A percentile compares a stretch with the other conserved stretches of the same genome.
Evolutionary conservation across 2,797 vertebrate genomes (phyloP).

Genomic region (Hybognathus amarus): DNA sequence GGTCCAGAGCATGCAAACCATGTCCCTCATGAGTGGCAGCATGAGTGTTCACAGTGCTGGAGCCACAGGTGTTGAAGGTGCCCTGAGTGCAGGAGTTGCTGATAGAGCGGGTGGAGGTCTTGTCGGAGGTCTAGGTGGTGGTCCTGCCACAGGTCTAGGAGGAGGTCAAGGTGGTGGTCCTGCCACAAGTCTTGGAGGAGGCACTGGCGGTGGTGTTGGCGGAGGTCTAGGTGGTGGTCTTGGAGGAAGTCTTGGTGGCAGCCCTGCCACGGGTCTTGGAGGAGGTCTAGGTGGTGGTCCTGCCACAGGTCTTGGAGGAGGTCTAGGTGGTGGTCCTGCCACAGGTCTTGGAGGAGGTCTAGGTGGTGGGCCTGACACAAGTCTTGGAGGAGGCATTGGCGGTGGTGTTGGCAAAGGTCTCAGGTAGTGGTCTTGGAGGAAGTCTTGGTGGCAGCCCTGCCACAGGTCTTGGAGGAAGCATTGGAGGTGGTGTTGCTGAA

Average conservation of each 20-base stretch:
- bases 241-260: no score
- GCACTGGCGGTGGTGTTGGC: constrained; percentile 17
- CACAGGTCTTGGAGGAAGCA: constrained; percentile 32
- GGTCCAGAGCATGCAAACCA: constrained; percentile 59
- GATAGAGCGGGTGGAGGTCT: constrained; percentile 39
- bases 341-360: constrained; percentile 39
- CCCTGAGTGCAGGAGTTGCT: background rate
- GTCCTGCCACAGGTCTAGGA: constrained; percentile 17
- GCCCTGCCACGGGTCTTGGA: background rate
- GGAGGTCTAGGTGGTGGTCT: constrained; percentile 27
- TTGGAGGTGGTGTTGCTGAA: background rate
- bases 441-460: no score
- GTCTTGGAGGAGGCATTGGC: constrained; percentile 7
- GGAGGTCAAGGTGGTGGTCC: constrained; percentile 14
- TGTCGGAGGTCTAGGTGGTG: constrained; percentile 14
- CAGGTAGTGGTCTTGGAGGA: constrained; percentile 37
- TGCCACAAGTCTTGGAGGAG: constrained; percentile 29
- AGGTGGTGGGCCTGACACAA: constrained; percentile 17
- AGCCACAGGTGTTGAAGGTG: constrained; percentile 42
- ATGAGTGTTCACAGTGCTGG: constrained; percentile 63
- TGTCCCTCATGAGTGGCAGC: constrained; percentile 69
- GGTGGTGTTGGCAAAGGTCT: background rate
- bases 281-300: constrained; percentile 15
- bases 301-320: constrained; percentile 30
- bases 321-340: background rate